These are phyloP conservation scores for Parus major DNA, from an alignment of 2,113 vertebrate species.

Conservation along the genomic window DNA sequence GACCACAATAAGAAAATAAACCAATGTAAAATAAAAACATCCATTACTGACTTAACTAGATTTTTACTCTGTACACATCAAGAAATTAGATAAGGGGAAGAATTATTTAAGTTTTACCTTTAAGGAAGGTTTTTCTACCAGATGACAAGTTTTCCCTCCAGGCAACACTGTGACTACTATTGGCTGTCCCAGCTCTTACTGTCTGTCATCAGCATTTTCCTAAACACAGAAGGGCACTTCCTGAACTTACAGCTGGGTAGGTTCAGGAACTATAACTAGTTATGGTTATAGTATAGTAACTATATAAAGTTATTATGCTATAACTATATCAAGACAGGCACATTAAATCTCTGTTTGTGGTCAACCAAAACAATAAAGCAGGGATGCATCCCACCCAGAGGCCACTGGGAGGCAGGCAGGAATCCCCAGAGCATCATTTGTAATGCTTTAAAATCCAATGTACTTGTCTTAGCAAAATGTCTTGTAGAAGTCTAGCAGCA, in stretches of 20 bases:
- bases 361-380: not conserved
- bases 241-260: not conserved
- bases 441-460: not conserved
- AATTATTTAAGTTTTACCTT: not conserved
- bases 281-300: no score
- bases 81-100: not conserved
- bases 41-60: not conserved
- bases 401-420: not conserved
- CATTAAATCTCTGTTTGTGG: not conserved
- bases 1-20: not conserved
- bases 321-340: not conserved
- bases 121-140: not conserved
- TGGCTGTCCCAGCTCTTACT: not conserved
- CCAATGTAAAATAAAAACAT: not conserved
- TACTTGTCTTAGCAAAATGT: not conserved
- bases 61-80: not conserved
- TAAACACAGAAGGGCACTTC: not conserved
- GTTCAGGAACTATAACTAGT: no score
- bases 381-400: accelerated
- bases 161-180: not conserved
- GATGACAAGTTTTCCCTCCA: not conserved
- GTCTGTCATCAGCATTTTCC: not conserved
- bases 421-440: not conserved
- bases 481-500: not conserved
- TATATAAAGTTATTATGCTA: no score